phyloP scores from a whole-genome alignment of 1,140 invertebrate species.

The Trichomalopsis sarcophagae region DNA sequence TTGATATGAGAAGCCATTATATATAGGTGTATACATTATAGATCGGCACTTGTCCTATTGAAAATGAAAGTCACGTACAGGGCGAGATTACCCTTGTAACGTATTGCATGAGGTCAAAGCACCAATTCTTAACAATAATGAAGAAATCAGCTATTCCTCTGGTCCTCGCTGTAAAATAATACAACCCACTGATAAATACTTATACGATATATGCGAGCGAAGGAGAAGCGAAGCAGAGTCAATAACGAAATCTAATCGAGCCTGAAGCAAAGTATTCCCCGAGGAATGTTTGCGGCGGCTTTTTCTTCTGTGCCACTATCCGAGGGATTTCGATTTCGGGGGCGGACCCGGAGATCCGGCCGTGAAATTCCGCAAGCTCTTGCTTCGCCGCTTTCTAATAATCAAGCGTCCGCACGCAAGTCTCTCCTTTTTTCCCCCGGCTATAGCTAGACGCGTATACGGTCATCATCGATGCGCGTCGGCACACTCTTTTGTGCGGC shows the following conservation, averaged over 20 bases:
- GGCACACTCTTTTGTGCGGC: no score
- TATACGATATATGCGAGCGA: neutral
- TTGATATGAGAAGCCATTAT: neutral
- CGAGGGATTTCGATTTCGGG: neutral
- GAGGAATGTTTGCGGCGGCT: neutral
- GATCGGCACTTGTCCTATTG: neutral
- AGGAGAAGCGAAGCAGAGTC: neutral
- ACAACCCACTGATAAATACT: neutral
- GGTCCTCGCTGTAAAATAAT: neutral
- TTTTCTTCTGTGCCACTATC: neutral
- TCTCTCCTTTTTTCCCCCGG: neutral
- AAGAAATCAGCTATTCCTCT: neutral
- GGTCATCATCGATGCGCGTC: no score
- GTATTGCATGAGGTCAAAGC: neutral
- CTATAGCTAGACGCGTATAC: no score
- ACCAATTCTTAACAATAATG: conserved; percentile 18
- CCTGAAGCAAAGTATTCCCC: neutral
- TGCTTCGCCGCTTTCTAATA: no score
- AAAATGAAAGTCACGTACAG: neutral
- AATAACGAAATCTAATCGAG: conserved; percentile 8
- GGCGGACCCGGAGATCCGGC: no score
- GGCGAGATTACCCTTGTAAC: neutral
- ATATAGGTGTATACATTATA: no score
- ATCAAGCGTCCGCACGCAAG: no score
- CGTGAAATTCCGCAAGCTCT: no score